Evolutionary conservation across 1,140 invertebrate genomes (phyloP), one percentile per base, ranked within the genome.

Genomic region (Drosophila littoralis): DNA sequence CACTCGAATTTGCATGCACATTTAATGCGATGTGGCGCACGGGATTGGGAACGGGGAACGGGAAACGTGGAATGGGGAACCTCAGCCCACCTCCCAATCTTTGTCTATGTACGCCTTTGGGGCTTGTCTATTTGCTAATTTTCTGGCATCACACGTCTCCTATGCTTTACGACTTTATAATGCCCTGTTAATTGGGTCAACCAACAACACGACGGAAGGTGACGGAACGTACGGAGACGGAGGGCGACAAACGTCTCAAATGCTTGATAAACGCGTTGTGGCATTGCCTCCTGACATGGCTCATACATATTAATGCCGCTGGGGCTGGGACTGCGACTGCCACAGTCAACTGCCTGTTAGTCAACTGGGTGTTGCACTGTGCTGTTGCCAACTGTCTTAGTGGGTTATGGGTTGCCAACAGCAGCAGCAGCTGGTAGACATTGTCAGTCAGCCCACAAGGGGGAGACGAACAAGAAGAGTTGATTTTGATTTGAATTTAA

Each of bases 231-330:
- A 32, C 7, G 58, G 54, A 35, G 52, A 52, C 48, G 65, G 60
- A 63, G 63, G 10, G 59, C 81, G 61, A 72, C 60, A 68, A 72
- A 72, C 66, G 57, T 67, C 77, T 77, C 66, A 81, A 86, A 86
- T 82, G 64, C 73, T 82, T 88, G 79, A 86, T 79, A 86, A 86
- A 86, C 82, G 76, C 76, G 72, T 79, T 88, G 79, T 82, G 83
- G 82, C 79, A 72, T 81, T 88, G 76, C 76, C 75, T 72, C 55
- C 83, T 82, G 82, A 88, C 82, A 79, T 68, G 50, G 10, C 82
- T 79, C 83, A 83, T 88, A 79, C 83, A 88, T 88, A 88, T 88
- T 86, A 82, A 86, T 88, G 79, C 50, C 57, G 32, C 17, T n/a
- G 40, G 33, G 46, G 12, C 36, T 46, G 58, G 28, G 15, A 38